Conservation (phyloP, 2,888 invertebrate species). For the Harpalus rubripes region DNA sequence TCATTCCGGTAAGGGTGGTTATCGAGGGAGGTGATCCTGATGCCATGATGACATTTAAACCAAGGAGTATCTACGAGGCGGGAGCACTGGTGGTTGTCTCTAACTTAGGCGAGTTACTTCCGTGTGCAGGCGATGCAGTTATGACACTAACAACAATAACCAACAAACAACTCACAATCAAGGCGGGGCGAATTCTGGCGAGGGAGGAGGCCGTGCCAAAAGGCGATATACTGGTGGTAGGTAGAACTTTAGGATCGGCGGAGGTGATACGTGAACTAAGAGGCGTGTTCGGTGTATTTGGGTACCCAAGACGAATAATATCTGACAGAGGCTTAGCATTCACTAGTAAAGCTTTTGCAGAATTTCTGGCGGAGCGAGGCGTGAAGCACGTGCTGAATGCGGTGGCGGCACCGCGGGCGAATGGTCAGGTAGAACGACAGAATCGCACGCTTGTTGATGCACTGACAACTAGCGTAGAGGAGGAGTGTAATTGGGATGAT, state of each 20-base stretch:
- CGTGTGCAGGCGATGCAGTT: background rate
- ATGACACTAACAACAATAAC: background rate
- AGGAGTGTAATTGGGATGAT: constrained; percentile 69
- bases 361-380: constrained; percentile 65
- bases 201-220: background rate
- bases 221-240: background rate
- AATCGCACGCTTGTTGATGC: constrained; percentile 72
- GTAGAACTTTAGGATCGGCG: constrained; percentile 25
- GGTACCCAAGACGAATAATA: constrained; percentile 69
- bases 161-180: too few species aligned
- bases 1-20: background rate
- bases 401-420: constrained; percentile 69
- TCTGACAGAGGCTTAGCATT: constrained; percentile 69
- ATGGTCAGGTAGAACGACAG: constrained; percentile 46
- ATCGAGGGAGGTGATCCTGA: background rate
- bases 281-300: constrained; percentile 62
- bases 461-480: constrained; percentile 69
- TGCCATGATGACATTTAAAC: background rate
- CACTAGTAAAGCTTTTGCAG: constrained; percentile 44
- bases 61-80: background rate
- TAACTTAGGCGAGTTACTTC: background rate
- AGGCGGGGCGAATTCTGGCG: background rate
- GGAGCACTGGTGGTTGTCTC: background rate
- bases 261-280: constrained; percentile 47
- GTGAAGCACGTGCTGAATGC: constrained; percentile 68